Evolutionary conservation across 2,797 vertebrate species (phyloP), one percentile per base, ranked within the genome.

Genomic region (Pelodytes ibericus): DNA sequence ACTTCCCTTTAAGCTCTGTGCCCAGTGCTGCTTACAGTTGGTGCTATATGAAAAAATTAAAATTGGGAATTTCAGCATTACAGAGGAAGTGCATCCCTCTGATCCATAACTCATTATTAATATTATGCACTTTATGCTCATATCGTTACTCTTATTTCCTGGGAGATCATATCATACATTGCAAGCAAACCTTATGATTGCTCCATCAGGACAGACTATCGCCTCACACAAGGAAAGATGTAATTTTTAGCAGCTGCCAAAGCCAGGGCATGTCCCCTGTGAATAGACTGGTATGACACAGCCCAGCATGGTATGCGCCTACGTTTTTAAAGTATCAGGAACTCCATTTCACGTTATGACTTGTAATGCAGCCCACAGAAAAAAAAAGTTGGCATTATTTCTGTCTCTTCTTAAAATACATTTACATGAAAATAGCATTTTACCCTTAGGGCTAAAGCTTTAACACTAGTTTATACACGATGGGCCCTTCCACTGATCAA

Each of bases 401-500:
- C 13, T 53, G 18, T 30, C 15, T 26, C n/a, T 71, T 58, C 53
- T 41, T 53, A 24, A 53, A 31, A 33, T 66, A 20, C 9, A 44
- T 56, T 53, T 53, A 20, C 68, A 56, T 68, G 3, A 56, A 59
- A 61, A 27, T 36, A 31, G 24, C 30, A 4, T 24, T 67, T 72
- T 13, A 62, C 31, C 63, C 36, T 26, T 62, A 31, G 59, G 33
- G 36, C 39, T 60, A 67, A 72, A 13, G 41, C 31, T 67, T 53
- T 11, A 68, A 68, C 24, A 41, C 18, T 61, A 31, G 53, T 72
- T 51, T 72, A 77, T 15, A 66, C 53, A 67, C 61, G 61, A 26
- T 24, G 44, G 31, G 31, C 44, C 71, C 44, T 74, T 73, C 64
- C 29, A 18, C 41, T 72, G 72, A 78, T 72, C 53, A 39, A 56